Percentiles rank a stretch among this genome's conserved stretches.
phyloP scores from a whole-genome alignment of 2,888 invertebrate species.

The Latheticus oryzae region DNA sequence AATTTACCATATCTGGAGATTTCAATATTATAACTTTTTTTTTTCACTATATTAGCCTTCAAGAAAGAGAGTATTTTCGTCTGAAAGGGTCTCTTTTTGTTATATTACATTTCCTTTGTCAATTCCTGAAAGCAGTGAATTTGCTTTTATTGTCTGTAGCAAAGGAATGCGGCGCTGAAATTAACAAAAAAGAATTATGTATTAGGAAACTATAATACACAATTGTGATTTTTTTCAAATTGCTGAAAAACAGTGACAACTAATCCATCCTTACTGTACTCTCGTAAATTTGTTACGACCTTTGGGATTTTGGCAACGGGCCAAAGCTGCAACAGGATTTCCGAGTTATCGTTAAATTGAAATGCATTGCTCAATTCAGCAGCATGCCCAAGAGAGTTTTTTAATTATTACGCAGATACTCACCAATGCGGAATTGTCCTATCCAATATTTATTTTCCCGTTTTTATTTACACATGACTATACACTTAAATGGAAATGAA shows the following conservation, averaged over 20 bases:
- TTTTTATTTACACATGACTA: constrained; percentile 9
- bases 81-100: constrained; percentile 7
- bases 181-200: too few species aligned
- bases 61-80: constrained; percentile 24
- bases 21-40: constrained; percentile 11
- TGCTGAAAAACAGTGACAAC: too few species aligned
- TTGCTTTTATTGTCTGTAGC: too few species aligned
- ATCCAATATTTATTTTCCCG: constrained; percentile 11
- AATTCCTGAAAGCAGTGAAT: constrained; percentile 6
- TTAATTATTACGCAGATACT: constrained; percentile 28
- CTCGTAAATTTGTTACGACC: constrained; percentile 24
- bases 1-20: too few species aligned
- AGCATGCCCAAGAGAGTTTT: constrained; percentile 13
- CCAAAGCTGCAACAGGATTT: constrained; percentile 35
- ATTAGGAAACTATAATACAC: too few species aligned
- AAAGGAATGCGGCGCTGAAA: too few species aligned
- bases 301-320: constrained; percentile 20
- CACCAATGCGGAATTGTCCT: constrained; percentile 7
- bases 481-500: constrained; percentile 19
- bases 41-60: constrained; percentile 4
- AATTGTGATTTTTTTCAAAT: too few species aligned
- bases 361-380: constrained; percentile 29
- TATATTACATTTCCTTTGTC: constrained; percentile 10
- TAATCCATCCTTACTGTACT: constrained; percentile 15
- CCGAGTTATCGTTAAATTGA: constrained; percentile 32